A percentile compares a stretch with the other conserved stretches of the same genome.
Evolutionary conservation across 2,113 vertebrate species (phyloP).

Genomic region (Pseudopodoces humilis): DNA sequence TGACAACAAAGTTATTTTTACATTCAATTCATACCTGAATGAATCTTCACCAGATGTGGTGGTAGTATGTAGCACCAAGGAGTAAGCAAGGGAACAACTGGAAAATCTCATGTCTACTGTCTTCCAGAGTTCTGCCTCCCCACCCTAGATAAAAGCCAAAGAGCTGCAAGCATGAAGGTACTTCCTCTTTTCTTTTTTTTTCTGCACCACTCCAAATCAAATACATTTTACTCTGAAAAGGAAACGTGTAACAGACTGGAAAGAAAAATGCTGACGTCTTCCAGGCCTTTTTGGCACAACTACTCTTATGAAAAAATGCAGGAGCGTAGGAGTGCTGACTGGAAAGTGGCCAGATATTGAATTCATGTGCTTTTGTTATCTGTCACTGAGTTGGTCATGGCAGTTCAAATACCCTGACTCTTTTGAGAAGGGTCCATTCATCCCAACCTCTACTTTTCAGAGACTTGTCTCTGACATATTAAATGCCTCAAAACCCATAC

Average conservation of each 20-base stretch:
- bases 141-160: background rate
- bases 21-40: background rate
- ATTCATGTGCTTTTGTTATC: background rate
- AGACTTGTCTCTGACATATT: background rate
- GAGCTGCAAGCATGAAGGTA: background rate
- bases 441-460: background rate
- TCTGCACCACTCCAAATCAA: background rate
- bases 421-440: background rate
- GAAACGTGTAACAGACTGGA: background rate
- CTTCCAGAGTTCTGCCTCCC: background rate
- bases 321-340: background rate
- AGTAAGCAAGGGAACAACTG: background rate
- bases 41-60: background rate
- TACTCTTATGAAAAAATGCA: background rate
- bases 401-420: background rate
- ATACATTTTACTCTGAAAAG: background rate
- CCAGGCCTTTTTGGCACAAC: background rate
- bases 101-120: background rate
- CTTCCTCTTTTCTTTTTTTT: background rate
- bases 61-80: background rate
- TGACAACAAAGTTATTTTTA: background rate
- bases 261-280: background rate
- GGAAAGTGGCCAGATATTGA: background rate
- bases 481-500: background rate
- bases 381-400: background rate